Percentiles rank a stretch among this genome's conserved stretches.
These are phyloP conservation scores for Drosophila ambigua DNA, from an alignment of 1,140 invertebrate species.

Conservation along the genomic window DNA sequence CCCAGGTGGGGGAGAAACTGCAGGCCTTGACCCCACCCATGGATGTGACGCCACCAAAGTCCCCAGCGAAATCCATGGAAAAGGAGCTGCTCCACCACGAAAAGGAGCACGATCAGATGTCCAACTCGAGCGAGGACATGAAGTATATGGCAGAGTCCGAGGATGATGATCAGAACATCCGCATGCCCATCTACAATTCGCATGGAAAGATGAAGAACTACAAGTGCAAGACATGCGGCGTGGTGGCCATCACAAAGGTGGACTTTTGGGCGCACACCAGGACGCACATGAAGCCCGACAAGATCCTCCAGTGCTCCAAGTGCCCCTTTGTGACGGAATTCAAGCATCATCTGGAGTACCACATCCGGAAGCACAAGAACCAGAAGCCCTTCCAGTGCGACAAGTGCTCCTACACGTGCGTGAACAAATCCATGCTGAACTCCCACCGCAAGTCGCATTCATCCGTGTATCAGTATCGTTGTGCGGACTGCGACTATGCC, in stretches of 20 bases:
- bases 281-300: conserved; percentile 96
- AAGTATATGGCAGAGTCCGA: conserved; percentile 85
- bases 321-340: conserved; percentile 99
- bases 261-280: conserved; percentile 97
- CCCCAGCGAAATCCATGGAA: conserved; percentile 85
- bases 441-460: conserved; percentile 99
- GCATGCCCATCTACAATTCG: conserved; percentile 90
- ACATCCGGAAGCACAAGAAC: conserved; percentile 96
- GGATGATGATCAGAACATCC: conserved; percentile 87
- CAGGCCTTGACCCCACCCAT: conserved; percentile 78
- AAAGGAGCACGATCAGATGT: conserved; percentile 84
- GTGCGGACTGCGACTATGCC: conserved; percentile 97
- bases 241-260: conserved; percentile 92
- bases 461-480: conserved; percentile 97
- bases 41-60: conserved; percentile 85
- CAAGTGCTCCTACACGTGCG: conserved; percentile 96
- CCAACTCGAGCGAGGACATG: conserved; percentile 84
- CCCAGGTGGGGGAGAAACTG: conserved; percentile 51
- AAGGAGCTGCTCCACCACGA: conserved; percentile 52
- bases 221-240: conserved; percentile 96
- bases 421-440: conserved; percentile 98
- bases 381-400: conserved; percentile 98
- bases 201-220: conserved; percentile 94
- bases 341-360: conserved; percentile 99
- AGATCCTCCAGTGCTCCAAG: conserved; percentile 94